Conservation (phyloP, 2,888 invertebrate genomes). For the Stenolophus ochropezus region DNA sequence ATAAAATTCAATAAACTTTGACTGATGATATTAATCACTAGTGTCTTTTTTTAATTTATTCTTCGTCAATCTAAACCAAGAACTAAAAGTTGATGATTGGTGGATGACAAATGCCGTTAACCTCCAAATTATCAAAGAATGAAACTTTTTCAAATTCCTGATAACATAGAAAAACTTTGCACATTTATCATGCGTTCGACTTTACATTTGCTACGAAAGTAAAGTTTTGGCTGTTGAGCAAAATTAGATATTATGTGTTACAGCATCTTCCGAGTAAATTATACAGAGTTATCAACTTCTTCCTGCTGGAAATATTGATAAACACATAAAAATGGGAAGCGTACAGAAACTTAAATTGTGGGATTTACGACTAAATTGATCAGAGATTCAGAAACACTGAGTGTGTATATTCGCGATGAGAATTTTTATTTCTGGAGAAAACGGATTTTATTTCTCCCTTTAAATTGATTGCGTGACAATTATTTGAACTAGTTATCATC, state of each 20-base stretch:
- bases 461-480: not conserved
- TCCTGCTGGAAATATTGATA: slow-evolving; percentile 19
- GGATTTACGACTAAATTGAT: slow-evolving; percentile 28
- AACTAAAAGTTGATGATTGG: not conserved
- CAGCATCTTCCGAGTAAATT: not conserved
- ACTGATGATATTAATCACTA: too few relatives aligned
- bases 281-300: not conserved
- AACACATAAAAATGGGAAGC: slow-evolving; percentile 38
- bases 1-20: too few relatives aligned
- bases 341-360: slow-evolving; percentile 42
- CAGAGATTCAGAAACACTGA: slow-evolving; percentile 39
- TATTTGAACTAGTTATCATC: not conserved
- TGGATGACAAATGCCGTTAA: slow-evolving; percentile 4
- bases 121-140: not conserved
- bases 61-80: too few relatives aligned
- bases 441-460: not conserved
- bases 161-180: slow-evolving; percentile 14
- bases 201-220: not conserved
- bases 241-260: not conserved
- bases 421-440: not conserved
- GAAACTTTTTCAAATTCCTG: slow-evolving; percentile 8
- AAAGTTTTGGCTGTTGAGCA: not conserved
- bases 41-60: too few relatives aligned
- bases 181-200: slow-evolving; percentile 24
- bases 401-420: not conserved